Conservation (phyloP, 2,888 invertebrate genomes). For the Apamea monoglypha region DNA sequence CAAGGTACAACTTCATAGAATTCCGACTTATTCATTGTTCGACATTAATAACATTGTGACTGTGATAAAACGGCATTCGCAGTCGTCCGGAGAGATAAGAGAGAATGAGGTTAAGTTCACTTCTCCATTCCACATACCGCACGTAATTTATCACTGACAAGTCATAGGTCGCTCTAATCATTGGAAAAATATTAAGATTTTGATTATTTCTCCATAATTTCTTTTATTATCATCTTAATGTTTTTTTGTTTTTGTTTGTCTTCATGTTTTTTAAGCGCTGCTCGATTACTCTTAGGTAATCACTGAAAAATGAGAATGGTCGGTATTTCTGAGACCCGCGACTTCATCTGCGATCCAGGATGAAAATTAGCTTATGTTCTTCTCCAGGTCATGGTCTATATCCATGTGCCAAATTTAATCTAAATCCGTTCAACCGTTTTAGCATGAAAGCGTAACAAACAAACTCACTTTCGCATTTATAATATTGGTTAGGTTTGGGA, state of each 20-base stretch:
- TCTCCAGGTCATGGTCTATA: background rate
- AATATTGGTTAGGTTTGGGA: background rate
- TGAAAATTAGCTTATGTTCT: background rate
- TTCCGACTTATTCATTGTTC: slow-evolving; percentile 36
- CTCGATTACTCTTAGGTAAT: background rate
- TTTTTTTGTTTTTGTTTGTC: too few species aligned
- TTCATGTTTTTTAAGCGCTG: background rate
- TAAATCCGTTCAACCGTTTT: background rate
- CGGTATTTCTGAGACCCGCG: background rate
- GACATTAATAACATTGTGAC: slow-evolving; percentile 41
- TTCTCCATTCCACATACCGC: slow-evolving; percentile 54
- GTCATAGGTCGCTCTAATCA: slow-evolving; percentile 59
- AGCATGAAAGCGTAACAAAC: background rate
- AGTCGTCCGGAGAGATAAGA: slow-evolving; percentile 65
- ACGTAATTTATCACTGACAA: slow-evolving; percentile 50
- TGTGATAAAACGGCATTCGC: slow-evolving; percentile 49
- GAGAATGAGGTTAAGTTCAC: slow-evolving; percentile 73
- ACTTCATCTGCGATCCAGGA: background rate
- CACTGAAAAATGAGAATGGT: background rate
- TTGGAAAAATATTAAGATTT: slow-evolving; percentile 21
- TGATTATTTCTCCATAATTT: background rate
- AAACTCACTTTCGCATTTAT: background rate
- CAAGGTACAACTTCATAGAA: slow-evolving; percentile 16
- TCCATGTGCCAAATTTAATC: background rate
- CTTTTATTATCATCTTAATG: background rate